Evolutionary conservation across 2,888 invertebrate species (phyloP).

Genomic region (Terebella lapidaria): DNA sequence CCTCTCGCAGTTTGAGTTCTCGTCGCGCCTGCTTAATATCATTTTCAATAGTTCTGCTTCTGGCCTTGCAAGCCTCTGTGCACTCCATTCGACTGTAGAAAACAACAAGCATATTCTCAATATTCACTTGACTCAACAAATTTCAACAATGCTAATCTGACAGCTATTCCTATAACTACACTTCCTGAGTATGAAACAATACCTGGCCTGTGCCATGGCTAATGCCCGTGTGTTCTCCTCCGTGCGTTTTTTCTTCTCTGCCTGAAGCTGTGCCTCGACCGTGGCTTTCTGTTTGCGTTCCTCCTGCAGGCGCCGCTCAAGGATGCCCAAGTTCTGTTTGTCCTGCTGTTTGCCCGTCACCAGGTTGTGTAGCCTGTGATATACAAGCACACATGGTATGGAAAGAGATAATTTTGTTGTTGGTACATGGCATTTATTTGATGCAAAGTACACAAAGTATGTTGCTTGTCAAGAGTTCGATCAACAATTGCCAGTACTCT

Average conservation of each 20-base stretch:
- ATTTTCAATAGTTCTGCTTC: conserved; percentile 63
- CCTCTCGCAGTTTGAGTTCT: conserved; percentile 64
- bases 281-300: conserved; percentile 74
- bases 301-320: conserved; percentile 79
- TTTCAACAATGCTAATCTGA: neutral
- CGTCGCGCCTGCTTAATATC: conserved; percentile 65
- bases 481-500: too few species aligned
- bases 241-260: conserved; percentile 74
- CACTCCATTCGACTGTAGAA: conserved; percentile 62
- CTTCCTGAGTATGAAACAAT: neutral
- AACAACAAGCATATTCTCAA: conserved; percentile 2
- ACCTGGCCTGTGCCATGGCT: conserved; percentile 57
- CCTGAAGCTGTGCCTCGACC: conserved; percentile 73
- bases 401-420: too few species aligned
- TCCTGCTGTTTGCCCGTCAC: conserved; percentile 71
- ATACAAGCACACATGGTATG: too few species aligned
- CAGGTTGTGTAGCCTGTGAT: conserved; percentile 68
- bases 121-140: neutral
- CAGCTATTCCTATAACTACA: neutral
- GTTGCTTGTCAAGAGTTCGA: too few species aligned
- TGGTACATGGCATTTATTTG: too few species aligned
- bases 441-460: too few species aligned
- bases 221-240: conserved; percentile 62
- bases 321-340: conserved; percentile 67
- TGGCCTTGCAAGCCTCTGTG: conserved; percentile 64